These are phyloP conservation scores for Tenthredo mesomela DNA, from an alignment of 2,888 invertebrate species.

Conservation along the genomic window DNA sequence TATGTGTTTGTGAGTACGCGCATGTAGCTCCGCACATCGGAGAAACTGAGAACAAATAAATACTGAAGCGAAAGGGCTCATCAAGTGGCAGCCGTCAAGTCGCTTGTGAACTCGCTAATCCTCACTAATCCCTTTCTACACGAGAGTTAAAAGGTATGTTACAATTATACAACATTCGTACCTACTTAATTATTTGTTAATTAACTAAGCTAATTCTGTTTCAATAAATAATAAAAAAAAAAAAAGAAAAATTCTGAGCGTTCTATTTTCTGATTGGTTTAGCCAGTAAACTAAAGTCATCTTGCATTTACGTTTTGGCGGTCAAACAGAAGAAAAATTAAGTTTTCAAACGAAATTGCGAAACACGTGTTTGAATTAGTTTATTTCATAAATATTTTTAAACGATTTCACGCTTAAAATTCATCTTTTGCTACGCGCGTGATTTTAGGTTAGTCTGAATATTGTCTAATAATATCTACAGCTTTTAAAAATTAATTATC, in stretches of 20 bases:
- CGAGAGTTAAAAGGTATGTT: not conserved
- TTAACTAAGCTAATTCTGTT: not conserved
- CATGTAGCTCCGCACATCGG: not conserved
- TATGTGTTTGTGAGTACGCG: not conserved
- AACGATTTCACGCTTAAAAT: not conserved
- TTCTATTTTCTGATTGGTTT: slow-evolving; percentile 8
- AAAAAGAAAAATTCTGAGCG: not conserved
- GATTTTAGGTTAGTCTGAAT: not conserved
- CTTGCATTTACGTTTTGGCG: slow-evolving; percentile 21
- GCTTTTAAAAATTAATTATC: not conserved
- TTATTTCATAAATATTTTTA: not conserved
- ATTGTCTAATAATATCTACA: not conserved
- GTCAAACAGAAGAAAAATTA: not conserved
- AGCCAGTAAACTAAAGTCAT: not conserved
- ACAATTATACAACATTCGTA: not conserved
- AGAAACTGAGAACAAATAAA: not conserved
- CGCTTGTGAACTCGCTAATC: not conserved
- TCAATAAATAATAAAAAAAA: not conserved
- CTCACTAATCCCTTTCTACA: not conserved
- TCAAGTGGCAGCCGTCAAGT: not conserved
- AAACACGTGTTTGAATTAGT: not conserved
- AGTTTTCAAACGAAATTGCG: not conserved
- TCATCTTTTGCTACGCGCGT: not conserved
- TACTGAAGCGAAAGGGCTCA: not conserved
- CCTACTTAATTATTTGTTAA: not conserved